Base-by-base conservation (phyloP, 2,888 invertebrate genomes). In the Aphidius colemani region DNA sequence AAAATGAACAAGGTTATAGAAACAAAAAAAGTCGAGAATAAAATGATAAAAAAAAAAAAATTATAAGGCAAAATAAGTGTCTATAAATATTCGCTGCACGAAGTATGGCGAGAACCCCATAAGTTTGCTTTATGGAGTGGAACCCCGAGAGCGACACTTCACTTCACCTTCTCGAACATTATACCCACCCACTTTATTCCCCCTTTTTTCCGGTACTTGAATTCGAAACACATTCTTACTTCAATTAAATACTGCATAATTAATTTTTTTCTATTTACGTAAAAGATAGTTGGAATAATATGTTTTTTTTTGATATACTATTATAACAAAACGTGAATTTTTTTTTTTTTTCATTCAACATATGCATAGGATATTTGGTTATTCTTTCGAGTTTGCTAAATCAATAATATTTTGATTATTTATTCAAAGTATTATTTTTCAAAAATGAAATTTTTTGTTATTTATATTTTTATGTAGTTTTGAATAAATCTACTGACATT, bases 1-100 rank as follows among this genome's bases (percentile, higher is more conserved):
- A 30, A 30, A 30, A 30, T 30, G 30, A 5, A 5, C 4, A 30
- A 30, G 3, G 30, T 30, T 5, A n/a, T n/a, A 30, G 4, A 30
- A 5, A 30, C 30, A 1, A 30, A 30, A 30, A 30, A 56, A 40
- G 7, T 18, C 8, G 49, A 18, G 13, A 18, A 40, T 9, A 10
- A 41, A 45, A 9, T 18, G 13, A 18, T 45, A 57, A 61, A 43
- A 53, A 40, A 44, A 59, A 61, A 46, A 56, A 61, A 49, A 59
- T 49, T 58, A 61, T 63, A 63, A 64, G 65, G 65, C 56, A 30
- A 66, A 67, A 67, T 65, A 61, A 62, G 65, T 63, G 68, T 68
- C 69, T 67, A 76, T 78, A 77, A 78, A 78, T 78, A 77, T 77
- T 76, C 76, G 68, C 61, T 61, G 67, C 74, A 69, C 69, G 69